Conservation (phyloP, 2,888 invertebrate species). For the Stenichneumon culpator region DNA sequence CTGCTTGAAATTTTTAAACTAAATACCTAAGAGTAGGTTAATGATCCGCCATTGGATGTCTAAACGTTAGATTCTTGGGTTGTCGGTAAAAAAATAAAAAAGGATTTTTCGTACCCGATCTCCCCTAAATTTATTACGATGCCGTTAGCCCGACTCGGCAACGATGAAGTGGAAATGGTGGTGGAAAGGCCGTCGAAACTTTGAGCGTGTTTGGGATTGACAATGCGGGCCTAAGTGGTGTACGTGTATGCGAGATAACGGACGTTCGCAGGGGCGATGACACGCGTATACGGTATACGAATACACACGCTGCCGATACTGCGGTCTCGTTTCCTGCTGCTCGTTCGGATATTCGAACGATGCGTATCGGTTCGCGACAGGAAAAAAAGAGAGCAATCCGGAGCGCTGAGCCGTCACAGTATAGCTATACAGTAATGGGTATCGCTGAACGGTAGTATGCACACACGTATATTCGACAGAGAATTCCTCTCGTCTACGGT, state of each 20-base stretch:
- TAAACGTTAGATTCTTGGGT: too few relatives aligned
- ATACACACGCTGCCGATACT: constrained; percentile 33
- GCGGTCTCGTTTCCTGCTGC: constrained; percentile 61
- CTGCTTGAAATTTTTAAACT: too few relatives aligned
- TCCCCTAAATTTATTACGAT: background rate
- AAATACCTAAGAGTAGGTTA: too few relatives aligned
- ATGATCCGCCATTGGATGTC: too few relatives aligned
- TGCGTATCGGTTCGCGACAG: constrained; percentile 53
- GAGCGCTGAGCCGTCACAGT: constrained; percentile 61
- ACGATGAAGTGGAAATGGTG: constrained; percentile 12
- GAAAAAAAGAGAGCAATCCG: constrained; percentile 46
- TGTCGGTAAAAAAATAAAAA: too few relatives aligned
- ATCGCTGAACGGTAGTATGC: constrained; percentile 1
- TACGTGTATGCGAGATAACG: constrained; percentile 54
- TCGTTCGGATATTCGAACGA: constrained; percentile 62
- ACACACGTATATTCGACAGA: constrained; percentile 43
- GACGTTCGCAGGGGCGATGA: constrained; percentile 60
- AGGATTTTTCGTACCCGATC: too few relatives aligned
- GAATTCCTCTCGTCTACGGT: constrained; percentile 67
- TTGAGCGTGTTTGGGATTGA: constrained; percentile 24
- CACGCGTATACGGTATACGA: constrained; percentile 42
- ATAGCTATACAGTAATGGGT: constrained; percentile 36
- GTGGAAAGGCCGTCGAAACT: constrained; percentile 27
- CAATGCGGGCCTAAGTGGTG: constrained; percentile 56
- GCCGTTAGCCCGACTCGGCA: background rate